These are phyloP conservation scores for Heterotis niloticus DNA, from an alignment of 2,113 vertebrate genomes.

Conservation along the genomic window DNA sequence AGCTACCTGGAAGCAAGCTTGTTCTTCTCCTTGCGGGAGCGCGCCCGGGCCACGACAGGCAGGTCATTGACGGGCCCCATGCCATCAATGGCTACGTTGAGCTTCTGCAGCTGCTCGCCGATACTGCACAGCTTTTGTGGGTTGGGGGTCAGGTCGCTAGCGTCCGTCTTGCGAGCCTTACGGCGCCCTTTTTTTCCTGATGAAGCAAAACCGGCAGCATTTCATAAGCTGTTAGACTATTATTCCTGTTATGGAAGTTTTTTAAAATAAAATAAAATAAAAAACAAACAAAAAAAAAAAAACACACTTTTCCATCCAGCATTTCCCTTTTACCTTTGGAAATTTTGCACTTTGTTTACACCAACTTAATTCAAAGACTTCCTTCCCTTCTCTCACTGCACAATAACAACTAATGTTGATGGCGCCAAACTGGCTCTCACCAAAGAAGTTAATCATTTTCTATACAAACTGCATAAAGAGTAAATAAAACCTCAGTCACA, in stretches of 20 bases:
- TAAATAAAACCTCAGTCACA: too few relatives aligned
- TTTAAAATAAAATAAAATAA: not conserved
- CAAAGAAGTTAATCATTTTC: too few relatives aligned
- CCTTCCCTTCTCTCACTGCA: not conserved
- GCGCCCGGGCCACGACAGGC: constrained; percentile 59
- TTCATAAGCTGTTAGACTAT: too few relatives aligned
- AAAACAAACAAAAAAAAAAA: not conserved
- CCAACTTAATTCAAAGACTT: not conserved
- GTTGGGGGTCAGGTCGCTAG: constrained; percentile 67
- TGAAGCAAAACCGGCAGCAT: not conserved
- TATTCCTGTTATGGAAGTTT: too few relatives aligned
- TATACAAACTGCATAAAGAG: too few relatives aligned
- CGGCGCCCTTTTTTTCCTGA: constrained; percentile 62
- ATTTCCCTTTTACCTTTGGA: too few relatives aligned
- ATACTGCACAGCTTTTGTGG: constrained; percentile 67
- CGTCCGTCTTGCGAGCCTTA: constrained; percentile 66
- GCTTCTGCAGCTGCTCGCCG: constrained; percentile 66
- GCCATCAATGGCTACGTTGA: constrained; percentile 64
- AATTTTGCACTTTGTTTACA: too few relatives aligned
- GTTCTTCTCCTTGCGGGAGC: constrained; percentile 69
- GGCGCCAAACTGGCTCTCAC: too few relatives aligned
- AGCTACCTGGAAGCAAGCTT: constrained; percentile 66
- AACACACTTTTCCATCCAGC: not conserved
- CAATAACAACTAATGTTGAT: too few relatives aligned
- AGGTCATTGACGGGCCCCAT: constrained; percentile 65